phyloP scores from a whole-genome alignment of 2,113 vertebrate species.

The Arothron firmamentum region DNA sequence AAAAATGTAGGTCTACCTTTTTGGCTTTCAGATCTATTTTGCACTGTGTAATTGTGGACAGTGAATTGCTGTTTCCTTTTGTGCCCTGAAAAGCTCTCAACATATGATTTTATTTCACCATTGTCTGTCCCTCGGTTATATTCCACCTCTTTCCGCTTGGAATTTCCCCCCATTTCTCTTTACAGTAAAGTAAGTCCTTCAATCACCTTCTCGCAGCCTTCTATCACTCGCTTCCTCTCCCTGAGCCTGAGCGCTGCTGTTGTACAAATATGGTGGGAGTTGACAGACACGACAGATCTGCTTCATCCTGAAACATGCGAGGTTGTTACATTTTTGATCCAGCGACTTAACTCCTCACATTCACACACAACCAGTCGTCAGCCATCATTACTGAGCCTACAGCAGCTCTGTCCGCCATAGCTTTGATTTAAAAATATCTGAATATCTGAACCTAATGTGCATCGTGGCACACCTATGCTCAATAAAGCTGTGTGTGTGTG shows the following conservation, averaged over 20 bases:
- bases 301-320: constrained; percentile 38
- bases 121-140: background rate
- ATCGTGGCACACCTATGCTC: background rate
- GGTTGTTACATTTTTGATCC: constrained; percentile 37
- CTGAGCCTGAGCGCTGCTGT: constrained; percentile 34
- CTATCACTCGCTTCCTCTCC: background rate
- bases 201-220: background rate
- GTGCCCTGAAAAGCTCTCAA: background rate
- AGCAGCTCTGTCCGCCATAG: too few relatives aligned
- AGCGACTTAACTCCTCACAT: constrained; percentile 36
- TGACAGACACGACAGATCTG: constrained; percentile 45
- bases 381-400: too few relatives aligned
- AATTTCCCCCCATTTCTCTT: constrained; percentile 11
- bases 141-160: background rate
- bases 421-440: too few relatives aligned
- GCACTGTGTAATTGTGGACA: background rate
- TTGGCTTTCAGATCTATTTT: background rate
- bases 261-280: constrained; percentile 50
- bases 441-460: too few relatives aligned
- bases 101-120: too few relatives aligned
- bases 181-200: background rate
- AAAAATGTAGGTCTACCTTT: too few relatives aligned
- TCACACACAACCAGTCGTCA: background rate
- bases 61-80: background rate
- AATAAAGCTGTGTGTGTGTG: constrained; percentile 6